These are phyloP conservation scores for Dicentrarchus labrax DNA, from an alignment of 2,113 vertebrate species.

Conservation along the genomic window DNA sequence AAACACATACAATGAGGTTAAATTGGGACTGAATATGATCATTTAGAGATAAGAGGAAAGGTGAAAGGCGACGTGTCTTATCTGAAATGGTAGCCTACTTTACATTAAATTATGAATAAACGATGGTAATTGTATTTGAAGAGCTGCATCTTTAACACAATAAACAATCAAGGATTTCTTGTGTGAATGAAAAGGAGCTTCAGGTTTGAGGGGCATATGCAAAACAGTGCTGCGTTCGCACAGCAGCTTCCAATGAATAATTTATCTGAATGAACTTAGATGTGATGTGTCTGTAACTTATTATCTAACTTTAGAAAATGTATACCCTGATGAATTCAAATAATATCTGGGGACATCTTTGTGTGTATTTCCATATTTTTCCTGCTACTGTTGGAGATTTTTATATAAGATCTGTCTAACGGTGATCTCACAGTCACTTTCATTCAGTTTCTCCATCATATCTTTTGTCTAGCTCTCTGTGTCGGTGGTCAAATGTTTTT, in stretches of 20 bases:
- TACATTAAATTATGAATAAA: constrained; percentile 12
- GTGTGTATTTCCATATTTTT: constrained; percentile 11
- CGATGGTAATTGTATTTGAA: constrained; percentile 9
- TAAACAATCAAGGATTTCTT: constrained; percentile 47
- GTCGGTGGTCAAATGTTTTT: constrained; percentile 16
- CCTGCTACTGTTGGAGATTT: neutral
- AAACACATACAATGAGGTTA: neutral
- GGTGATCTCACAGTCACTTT: constrained; percentile 27
- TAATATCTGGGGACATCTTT: constrained; percentile 30
- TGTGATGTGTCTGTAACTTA: constrained; percentile 56
- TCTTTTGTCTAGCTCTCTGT: constrained; percentile 11
- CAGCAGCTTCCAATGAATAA: constrained; percentile 67
- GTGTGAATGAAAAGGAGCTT: constrained; percentile 49
- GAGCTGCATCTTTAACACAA: constrained; percentile 39
- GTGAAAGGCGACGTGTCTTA: neutral
- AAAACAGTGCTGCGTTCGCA: constrained; percentile 49
- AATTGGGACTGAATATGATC: constrained; percentile 3
- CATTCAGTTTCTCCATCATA: constrained; percentile 3
- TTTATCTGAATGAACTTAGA: constrained; percentile 54
- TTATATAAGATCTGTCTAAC: constrained; percentile 1
- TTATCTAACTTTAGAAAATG: constrained; percentile 55
- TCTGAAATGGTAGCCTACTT: neutral
- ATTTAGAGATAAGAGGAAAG: neutral
- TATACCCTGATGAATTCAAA: constrained; percentile 44
- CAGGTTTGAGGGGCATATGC: constrained; percentile 61